Conservation (phyloP, 2,888 invertebrate genomes). For the Tetrapedia diversipes region DNA sequence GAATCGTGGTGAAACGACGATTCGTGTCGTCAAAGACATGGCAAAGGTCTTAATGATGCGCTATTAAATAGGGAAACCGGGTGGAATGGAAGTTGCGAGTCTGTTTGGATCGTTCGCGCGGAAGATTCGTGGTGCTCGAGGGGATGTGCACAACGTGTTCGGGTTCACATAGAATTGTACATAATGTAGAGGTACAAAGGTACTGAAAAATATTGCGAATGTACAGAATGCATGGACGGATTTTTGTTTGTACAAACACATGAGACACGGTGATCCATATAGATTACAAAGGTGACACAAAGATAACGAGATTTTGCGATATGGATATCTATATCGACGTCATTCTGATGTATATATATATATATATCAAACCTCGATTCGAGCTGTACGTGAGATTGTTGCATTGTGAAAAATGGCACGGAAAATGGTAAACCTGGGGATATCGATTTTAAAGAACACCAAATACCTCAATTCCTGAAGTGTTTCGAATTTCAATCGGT, state of each 20-base stretch:
- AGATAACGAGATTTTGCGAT: not conserved
- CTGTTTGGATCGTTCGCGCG: conserved; percentile 20
- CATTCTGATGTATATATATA: no score
- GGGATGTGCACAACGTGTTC: not conserved
- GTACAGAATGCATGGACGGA: not conserved
- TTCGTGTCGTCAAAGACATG: conserved; percentile 3
- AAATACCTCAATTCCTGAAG: no score
- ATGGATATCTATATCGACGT: no score
- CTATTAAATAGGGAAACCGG: conserved; percentile 13
- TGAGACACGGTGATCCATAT: not conserved
- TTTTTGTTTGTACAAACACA: not conserved
- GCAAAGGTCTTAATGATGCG: conserved; percentile 25
- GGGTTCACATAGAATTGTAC: not conserved
- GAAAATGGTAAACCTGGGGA: no score
- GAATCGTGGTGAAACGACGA: no score
- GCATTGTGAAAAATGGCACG: no score
- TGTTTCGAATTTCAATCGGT: no score
- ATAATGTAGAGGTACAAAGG: no score
- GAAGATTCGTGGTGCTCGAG: not conserved
- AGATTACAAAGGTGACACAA: not conserved
- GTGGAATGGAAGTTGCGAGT: conserved; percentile 11
- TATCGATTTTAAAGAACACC: no score
- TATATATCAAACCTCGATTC: not conserved
- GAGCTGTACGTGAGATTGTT: no score
- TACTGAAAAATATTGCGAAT: not conserved